Conservation (phyloP, 2,888 invertebrate genomes). For the Baccha elongata region DNA sequence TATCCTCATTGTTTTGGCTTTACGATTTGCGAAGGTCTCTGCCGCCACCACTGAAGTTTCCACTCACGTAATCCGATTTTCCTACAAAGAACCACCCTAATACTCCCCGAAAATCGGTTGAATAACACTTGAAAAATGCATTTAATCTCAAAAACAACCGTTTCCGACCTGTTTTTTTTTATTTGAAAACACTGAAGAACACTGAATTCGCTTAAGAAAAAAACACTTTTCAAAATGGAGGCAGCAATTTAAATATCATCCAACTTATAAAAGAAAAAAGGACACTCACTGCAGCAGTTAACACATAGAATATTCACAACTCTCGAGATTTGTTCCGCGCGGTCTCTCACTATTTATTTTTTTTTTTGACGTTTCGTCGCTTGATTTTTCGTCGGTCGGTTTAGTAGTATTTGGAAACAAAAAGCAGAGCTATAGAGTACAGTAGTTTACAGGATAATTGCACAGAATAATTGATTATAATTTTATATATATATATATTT, state of each 20-base stretch:
- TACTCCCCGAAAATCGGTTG: constrained; percentile 32
- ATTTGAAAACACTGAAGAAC: constrained; percentile 23
- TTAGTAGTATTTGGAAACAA: constrained; percentile 43
- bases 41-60: constrained; percentile 60
- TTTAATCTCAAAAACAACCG: constrained; percentile 28
- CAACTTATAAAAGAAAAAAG: constrained; percentile 1
- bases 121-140: constrained; percentile 64
- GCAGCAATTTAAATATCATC: constrained; percentile 8
- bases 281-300: constrained; percentile 68
- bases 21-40: constrained; percentile 68
- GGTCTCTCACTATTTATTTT: constrained; percentile 31
- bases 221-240: constrained; percentile 52
- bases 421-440: constrained; percentile 54
- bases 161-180: constrained; percentile 20
- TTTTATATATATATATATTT: constrained; percentile 20
- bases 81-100: constrained; percentile 15
- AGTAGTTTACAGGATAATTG: constrained; percentile 58
- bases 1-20: constrained; percentile 68
- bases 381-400: constrained; percentile 44
- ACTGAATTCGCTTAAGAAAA: constrained; percentile 30
- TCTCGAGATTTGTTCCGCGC: constrained; percentile 71
- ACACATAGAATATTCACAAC: constrained; percentile 68
- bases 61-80: constrained; percentile 72
- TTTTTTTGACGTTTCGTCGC: constrained; percentile 35
- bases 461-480: constrained; percentile 50